Evolutionary conservation across 2,888 invertebrate species (phyloP).

Genomic region (Monopis laevigella): DNA sequence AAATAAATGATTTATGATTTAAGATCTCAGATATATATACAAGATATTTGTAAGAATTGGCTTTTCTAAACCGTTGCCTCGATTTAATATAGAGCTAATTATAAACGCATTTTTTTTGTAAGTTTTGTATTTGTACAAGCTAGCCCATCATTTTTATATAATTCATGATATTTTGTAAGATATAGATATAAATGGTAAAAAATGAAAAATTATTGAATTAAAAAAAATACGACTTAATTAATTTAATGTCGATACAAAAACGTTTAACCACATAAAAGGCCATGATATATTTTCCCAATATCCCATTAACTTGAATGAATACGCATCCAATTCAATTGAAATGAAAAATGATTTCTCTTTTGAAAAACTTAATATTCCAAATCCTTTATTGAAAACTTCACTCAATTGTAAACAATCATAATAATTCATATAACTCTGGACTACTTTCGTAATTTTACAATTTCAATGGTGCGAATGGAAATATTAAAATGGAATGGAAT

Average conservation of each 20-base stretch:
- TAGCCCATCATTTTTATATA: too few species aligned
- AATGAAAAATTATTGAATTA: too few species aligned
- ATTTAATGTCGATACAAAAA: constrained; percentile 7
- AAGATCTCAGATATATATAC: too few species aligned
- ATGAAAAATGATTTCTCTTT: constrained; percentile 2
- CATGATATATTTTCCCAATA: neutral
- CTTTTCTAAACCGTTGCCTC: too few species aligned
- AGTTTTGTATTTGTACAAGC: too few species aligned
- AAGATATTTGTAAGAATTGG: too few species aligned
- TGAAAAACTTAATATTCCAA: neutral
- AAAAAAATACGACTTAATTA: too few species aligned
- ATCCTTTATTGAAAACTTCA: constrained; percentile 4
- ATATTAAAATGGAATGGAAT: constrained; percentile 9
- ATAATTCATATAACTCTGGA: constrained; percentile 3
- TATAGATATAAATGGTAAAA: too few species aligned
- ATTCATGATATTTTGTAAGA: too few species aligned
- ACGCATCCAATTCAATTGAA: neutral
- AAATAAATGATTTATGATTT: too few species aligned
- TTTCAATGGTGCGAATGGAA: constrained; percentile 4
- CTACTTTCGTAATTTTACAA: constrained; percentile 4
- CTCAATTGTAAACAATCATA: constrained; percentile 8
- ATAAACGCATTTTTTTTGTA: too few species aligned
- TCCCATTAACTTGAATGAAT: neutral
- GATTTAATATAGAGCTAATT: too few species aligned
- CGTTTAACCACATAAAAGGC: constrained; percentile 2